phyloP scores from a whole-genome alignment of 2,888 invertebrate genomes.

The Dascillus cervinus region DNA sequence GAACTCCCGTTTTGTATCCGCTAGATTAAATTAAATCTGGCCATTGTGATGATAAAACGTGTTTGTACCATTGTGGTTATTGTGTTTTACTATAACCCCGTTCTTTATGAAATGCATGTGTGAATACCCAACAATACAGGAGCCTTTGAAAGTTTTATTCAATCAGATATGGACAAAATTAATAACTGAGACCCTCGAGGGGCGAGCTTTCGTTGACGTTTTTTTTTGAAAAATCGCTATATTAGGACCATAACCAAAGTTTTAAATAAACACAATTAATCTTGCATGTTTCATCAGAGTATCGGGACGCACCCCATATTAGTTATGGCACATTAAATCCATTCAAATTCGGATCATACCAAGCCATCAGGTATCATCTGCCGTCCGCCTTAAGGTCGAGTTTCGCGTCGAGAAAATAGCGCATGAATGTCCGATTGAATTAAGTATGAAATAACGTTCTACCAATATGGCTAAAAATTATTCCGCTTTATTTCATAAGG shows the following conservation, averaged over 20 bases:
- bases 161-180: too few relatives aligned
- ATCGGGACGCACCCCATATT: constrained; percentile 38
- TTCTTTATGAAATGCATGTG: too few relatives aligned
- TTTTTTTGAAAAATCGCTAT: constrained; percentile 11
- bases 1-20: too few relatives aligned
- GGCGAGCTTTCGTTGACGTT: too few relatives aligned
- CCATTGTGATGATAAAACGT: too few relatives aligned
- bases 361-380: constrained; percentile 33
- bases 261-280: constrained; percentile 27
- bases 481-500: constrained; percentile 34
- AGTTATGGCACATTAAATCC: constrained; percentile 44
- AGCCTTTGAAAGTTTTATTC: too few relatives aligned
- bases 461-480: constrained; percentile 37
- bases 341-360: constrained; percentile 43
- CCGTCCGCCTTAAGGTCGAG: constrained; percentile 22
- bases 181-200: too few relatives aligned
- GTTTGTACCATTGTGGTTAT: too few relatives aligned
- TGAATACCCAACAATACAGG: too few relatives aligned
- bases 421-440: constrained; percentile 42
- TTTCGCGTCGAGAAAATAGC: constrained; percentile 20
- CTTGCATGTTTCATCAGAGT: constrained; percentile 32
- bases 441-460: constrained; percentile 31
- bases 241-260: constrained; percentile 16
- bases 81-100: too few relatives aligned
- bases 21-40: too few relatives aligned